Evolutionary conservation across 2,797 vertebrate genomes (phyloP).

Genomic region (Molossus alvarezi): DNA sequence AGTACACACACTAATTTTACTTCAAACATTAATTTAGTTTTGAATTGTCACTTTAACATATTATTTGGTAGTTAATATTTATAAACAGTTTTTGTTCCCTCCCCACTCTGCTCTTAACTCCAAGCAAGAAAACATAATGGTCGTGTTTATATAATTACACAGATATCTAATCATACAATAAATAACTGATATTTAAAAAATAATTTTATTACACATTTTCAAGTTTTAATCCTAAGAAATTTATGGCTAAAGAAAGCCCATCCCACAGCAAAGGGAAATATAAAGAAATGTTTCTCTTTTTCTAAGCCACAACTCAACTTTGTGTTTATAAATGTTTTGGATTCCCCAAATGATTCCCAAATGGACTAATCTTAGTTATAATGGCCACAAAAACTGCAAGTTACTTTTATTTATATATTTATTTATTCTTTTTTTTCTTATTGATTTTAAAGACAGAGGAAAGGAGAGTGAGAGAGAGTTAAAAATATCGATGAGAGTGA

Average conservation of each 20-base stretch:
- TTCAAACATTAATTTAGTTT: slow-evolving; percentile 54
- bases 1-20: not conserved
- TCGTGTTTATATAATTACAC: not conserved
- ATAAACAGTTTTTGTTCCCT: slow-evolving; percentile 11
- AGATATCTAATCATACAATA: not conserved
- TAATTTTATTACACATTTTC: not conserved
- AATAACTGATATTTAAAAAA: slow-evolving; percentile 6
- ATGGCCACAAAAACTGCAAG: not conserved
- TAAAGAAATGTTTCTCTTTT: not conserved
- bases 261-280: not conserved
- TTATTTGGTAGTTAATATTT: slow-evolving; percentile 33
- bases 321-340: not conserved
- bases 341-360: not conserved
- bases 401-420: not conserved
- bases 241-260: not conserved
- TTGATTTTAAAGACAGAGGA: too few species aligned
- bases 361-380: not conserved
- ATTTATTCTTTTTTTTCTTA: too few species aligned
- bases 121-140: not conserved
- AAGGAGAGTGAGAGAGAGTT: too few species aligned
- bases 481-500: too few species aligned
- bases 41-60: not conserved
- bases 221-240: slow-evolving; percentile 22
- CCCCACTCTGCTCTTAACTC: not conserved
- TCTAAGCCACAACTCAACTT: not conserved